phyloP scores from a whole-genome alignment of 2,797 vertebrate genomes.

The Pangasius larnaudii region DNA sequence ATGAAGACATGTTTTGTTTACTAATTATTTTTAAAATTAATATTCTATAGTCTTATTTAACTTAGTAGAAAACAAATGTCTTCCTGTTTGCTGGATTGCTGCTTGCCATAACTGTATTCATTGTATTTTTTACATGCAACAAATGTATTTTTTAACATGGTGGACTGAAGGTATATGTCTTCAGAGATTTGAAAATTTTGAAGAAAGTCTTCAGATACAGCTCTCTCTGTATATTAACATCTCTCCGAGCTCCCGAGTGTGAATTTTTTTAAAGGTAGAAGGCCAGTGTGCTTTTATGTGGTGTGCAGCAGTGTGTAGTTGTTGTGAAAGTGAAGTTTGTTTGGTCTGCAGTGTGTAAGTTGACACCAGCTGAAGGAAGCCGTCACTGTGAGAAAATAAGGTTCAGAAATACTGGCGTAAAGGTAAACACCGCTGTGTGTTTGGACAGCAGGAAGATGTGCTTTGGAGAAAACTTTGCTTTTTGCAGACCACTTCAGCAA shows the following conservation, averaged over 20 bases:
- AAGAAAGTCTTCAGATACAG: neutral
- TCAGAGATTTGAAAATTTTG: neutral
- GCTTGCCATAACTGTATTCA: neutral
- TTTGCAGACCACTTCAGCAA: conserved; percentile 25
- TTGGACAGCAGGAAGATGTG: conserved; percentile 62
- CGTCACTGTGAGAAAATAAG: conserved; percentile 59
- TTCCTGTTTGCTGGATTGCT: neutral
- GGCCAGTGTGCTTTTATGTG: neutral
- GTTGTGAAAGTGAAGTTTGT: conserved; percentile 9
- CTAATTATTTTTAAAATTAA: neutral
- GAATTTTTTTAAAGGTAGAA: neutral
- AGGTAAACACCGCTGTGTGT: conserved; percentile 62
- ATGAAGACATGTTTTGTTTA: neutral
- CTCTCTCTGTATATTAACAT: neutral
- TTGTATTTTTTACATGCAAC: neutral
- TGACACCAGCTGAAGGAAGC: conserved; percentile 70
- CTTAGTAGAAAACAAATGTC: neutral
- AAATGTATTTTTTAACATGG: conserved; percentile 30
- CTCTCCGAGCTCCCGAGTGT: neutral
- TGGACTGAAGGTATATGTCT: neutral
- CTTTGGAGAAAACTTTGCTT: conserved; percentile 67
- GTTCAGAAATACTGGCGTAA: conserved; percentile 10
- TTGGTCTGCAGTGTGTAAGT: conserved; percentile 54
- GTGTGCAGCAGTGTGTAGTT: conserved; percentile 1
- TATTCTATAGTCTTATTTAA: neutral